Evolutionary conservation across 2,113 vertebrate species (phyloP).

Genomic region (Cebidichthys violaceus): DNA sequence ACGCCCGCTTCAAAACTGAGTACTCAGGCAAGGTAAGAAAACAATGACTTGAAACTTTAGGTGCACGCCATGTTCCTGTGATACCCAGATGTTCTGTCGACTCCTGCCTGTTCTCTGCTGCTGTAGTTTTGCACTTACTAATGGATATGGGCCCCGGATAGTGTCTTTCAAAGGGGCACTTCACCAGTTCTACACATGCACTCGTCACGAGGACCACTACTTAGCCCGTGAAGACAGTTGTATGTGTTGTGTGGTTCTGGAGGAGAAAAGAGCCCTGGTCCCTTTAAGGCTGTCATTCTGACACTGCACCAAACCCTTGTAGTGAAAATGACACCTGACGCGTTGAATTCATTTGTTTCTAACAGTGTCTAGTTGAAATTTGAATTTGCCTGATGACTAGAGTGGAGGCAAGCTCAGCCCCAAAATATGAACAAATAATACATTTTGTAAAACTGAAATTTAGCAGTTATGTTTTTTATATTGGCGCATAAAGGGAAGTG

Average conservation of each 20-base stretch:
- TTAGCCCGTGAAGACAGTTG: neutral
- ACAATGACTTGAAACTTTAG: neutral
- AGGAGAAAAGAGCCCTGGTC: neutral
- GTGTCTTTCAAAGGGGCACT: neutral
- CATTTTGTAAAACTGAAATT: neutral
- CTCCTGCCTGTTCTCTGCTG: neutral
- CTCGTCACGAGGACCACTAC: neutral
- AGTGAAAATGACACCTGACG: neutral
- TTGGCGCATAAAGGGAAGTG: neutral
- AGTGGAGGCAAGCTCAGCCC: too few relatives aligned
- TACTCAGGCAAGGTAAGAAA: constrained; percentile 86
- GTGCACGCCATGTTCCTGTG: neutral
- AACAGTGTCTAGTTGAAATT: neutral
- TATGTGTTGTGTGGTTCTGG: neutral
- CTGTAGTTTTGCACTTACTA: neutral
- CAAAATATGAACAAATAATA: neutral
- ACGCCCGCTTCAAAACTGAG: constrained; percentile 82
- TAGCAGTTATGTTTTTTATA: neutral
- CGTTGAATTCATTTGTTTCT: neutral
- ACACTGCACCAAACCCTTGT: neutral
- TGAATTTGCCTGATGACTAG: too few relatives aligned
- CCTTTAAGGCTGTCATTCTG: neutral
- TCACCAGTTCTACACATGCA: neutral
- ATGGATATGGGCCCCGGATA: neutral
- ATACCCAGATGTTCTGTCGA: neutral